Conservation (phyloP, 2,797 vertebrate genomes). For the Lutjanus campechanus region DNA sequence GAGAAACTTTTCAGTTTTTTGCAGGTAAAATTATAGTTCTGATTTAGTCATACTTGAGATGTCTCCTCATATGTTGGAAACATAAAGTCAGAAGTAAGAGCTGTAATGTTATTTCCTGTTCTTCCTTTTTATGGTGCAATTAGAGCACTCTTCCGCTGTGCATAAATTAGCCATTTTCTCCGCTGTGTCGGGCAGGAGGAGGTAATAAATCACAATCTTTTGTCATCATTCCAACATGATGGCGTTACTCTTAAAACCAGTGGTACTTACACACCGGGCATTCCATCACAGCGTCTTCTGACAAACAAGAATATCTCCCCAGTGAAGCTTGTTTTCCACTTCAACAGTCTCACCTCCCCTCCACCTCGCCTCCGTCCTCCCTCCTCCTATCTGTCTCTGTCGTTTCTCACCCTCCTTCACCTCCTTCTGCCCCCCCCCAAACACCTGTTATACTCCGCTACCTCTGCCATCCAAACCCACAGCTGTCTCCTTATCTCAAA, state of each 20-base stretch:
- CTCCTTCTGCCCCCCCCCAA: constrained; percentile 4
- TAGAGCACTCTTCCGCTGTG: not conserved
- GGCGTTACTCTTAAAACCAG: constrained; percentile 1
- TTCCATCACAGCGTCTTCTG: constrained; percentile 1
- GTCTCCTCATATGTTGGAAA: not conserved
- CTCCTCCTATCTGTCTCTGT: constrained; percentile 12
- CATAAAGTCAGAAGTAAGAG: not conserved
- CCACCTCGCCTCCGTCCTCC: constrained; percentile 7
- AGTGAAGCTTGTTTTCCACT: constrained; percentile 22
- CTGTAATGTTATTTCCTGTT: not conserved
- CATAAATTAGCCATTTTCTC: constrained; percentile 24
- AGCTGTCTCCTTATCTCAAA: constrained; percentile 43
- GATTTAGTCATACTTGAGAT: not conserved
- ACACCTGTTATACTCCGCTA: constrained; percentile 17
- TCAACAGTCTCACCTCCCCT: constrained; percentile 21
- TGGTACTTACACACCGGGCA: not conserved
- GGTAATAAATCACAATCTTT: constrained; percentile 38
- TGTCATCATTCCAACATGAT: not conserved
- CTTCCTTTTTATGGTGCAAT: constrained; percentile 12
- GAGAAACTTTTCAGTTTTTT: not conserved
- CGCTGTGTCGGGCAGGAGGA: not conserved
- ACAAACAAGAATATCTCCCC: constrained; percentile 24
- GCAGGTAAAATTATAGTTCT: not conserved
- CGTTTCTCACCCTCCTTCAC: not conserved
- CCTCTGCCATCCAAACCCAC: constrained; percentile 24